Conservation (phyloP, 2,797 vertebrate genomes). For the Lepus oiostolus region DNA sequence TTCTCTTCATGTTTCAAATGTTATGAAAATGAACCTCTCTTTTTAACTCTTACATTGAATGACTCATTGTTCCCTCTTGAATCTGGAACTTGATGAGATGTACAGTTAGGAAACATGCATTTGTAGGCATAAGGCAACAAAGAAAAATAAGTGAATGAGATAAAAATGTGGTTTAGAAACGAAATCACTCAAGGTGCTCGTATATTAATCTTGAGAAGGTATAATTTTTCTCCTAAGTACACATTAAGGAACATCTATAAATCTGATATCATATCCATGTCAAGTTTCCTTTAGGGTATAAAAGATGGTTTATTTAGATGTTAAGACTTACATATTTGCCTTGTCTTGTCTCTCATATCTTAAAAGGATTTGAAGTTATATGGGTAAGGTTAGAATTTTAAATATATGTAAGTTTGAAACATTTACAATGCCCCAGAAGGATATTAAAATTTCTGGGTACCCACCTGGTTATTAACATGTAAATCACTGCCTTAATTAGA, state of each 20-base stretch:
- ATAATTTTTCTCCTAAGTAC: conserved; percentile 1
- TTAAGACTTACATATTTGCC: conserved; percentile 57
- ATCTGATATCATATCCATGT: not conserved
- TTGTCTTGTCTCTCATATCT: conserved; percentile 39
- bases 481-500: conserved; percentile 84
- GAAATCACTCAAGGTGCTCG: not conserved
- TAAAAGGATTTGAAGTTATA: conserved; percentile 48
- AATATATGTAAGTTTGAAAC: conserved; percentile 32
- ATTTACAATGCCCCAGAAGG: conserved; percentile 25
- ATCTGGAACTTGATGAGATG: not conserved
- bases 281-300: conserved; percentile 19
- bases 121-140: not conserved
- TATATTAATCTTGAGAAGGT: conserved; percentile 27
- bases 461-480: conserved; percentile 77
- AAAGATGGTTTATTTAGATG: conserved; percentile 12
- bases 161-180: conserved; percentile 43
- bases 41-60: not conserved
- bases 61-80: conserved; percentile 41
- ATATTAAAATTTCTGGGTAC: conserved; percentile 66
- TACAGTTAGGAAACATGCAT: not conserved
- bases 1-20: conserved; percentile 29
- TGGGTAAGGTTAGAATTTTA: conserved; percentile 1
- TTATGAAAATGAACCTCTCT: not conserved
- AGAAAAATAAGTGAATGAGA: not conserved
- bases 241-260: conserved; percentile 53